A percentile compares a stretch with the other conserved stretches of the same genome.
phyloP scores from a whole-genome alignment of 2,888 invertebrate species.

The Macaria notata region DNA sequence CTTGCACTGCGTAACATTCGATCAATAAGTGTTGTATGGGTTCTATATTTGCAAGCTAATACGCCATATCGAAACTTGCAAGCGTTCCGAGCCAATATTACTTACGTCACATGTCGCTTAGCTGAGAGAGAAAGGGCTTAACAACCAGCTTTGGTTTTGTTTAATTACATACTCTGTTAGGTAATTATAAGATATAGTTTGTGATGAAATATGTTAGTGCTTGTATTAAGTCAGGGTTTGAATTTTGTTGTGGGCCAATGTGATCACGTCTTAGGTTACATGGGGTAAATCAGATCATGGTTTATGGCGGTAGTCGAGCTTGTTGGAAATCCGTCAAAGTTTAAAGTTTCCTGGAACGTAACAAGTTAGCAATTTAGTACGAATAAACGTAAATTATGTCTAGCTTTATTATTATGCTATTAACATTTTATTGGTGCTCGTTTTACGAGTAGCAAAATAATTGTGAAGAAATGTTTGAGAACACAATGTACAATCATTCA shows the following conservation, averaged over 20 bases:
- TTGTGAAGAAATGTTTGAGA: no score
- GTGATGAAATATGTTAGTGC: constrained; percentile 11
- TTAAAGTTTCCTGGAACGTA: constrained; percentile 12
- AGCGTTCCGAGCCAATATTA: constrained; percentile 67
- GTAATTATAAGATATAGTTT: constrained; percentile 23
- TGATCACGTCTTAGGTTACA: constrained; percentile 57
- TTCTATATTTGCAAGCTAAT: constrained; percentile 80
- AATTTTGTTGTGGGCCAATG: constrained; percentile 46
- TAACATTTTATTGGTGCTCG: no score
- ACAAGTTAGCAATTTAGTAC: not conserved
- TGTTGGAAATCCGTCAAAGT: constrained; percentile 30
- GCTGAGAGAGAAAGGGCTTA: constrained; percentile 32
- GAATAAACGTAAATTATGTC: not conserved
- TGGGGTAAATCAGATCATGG: constrained; percentile 55
- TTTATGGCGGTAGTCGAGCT: constrained; percentile 41
- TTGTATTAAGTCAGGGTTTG: constrained; percentile 31
- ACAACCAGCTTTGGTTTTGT: constrained; percentile 22
- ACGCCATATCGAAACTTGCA: constrained; percentile 73
- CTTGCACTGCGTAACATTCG: constrained; percentile 75
- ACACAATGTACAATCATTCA: no score
- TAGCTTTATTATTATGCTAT: no score
- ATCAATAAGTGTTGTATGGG: constrained; percentile 80
- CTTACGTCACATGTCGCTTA: constrained; percentile 50
- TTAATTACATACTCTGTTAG: constrained; percentile 34
- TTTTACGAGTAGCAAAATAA: no score